These are phyloP conservation scores for Andrena hattorfiana DNA, from an alignment of 2,888 invertebrate species.

Conservation along the genomic window DNA sequence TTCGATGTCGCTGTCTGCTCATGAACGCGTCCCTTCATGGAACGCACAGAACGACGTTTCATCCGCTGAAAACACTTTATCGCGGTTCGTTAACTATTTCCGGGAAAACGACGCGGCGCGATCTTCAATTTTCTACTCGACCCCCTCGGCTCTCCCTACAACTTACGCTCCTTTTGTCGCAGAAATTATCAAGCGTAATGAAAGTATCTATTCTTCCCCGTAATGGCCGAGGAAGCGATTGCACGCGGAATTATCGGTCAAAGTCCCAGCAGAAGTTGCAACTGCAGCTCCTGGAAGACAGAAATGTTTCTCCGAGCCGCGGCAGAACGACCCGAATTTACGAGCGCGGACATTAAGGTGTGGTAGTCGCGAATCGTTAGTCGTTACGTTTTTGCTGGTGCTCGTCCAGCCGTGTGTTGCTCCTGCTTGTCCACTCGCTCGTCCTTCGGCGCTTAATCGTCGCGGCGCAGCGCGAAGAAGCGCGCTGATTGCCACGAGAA, in stretches of 20 bases:
- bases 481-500: slow-evolving; percentile 48
- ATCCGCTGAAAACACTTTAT: slow-evolving; percentile 77
- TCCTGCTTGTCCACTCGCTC: slow-evolving; percentile 36
- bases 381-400: slow-evolving; percentile 63
- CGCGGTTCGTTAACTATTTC: slow-evolving; percentile 74
- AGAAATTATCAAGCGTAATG: neutral
- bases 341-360: slow-evolving; percentile 67
- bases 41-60: slow-evolving; percentile 74
- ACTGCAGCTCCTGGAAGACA: neutral
- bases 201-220: neutral
- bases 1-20: slow-evolving; percentile 77
- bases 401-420: slow-evolving; percentile 9
- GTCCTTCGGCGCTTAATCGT: slow-evolving; percentile 48
- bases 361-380: slow-evolving; percentile 76
- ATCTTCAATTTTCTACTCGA: neutral
- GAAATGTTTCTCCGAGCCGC: slow-evolving; percentile 35
- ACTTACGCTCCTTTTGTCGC: neutral
- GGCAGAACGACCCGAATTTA: slow-evolving; percentile 54
- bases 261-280: neutral
- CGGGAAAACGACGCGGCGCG: slow-evolving; percentile 32
- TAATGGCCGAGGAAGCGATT: neutral
- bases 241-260: neutral
- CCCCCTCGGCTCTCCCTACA: neutral
- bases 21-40: slow-evolving; percentile 72
- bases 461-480: slow-evolving; percentile 42